phyloP scores from a whole-genome alignment of 2,113 vertebrate genomes.

The Sinocyclocheilus anshuiensis region DNA sequence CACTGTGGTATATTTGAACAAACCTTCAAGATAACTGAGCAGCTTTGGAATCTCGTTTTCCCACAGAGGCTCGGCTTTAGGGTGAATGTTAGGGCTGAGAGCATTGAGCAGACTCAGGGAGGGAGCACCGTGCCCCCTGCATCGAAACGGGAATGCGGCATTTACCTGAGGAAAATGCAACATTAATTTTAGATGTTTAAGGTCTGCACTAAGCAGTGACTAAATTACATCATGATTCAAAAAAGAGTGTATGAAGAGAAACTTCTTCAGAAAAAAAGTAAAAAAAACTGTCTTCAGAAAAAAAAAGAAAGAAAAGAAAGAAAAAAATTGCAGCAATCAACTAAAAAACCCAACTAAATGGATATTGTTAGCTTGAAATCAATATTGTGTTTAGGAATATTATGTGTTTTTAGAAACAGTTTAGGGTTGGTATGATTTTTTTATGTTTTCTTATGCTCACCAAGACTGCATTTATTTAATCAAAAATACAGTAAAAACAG shows the following conservation, averaged over 20 bases:
- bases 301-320: no score
- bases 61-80: slow-evolving; percentile 75
- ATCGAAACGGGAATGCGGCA: slow-evolving; percentile 76
- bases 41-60: slow-evolving; percentile 70
- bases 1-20: not conserved
- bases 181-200: not conserved
- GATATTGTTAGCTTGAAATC: not conserved
- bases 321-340: no score
- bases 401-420: not conserved
- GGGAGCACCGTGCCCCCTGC: slow-evolving; percentile 76
- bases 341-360: not conserved
- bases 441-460: no score
- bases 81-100: slow-evolving; percentile 78
- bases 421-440: not conserved
- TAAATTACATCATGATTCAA: not conserved
- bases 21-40: slow-evolving; percentile 75
- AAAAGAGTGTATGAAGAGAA: not conserved
- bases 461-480: not conserved
- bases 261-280: not conserved
- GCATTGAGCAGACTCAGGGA: slow-evolving; percentile 81
- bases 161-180: slow-evolving; percentile 74
- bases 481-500: no score
- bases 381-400: not conserved
- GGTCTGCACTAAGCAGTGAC: not conserved
- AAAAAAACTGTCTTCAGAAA: no score